Percentiles rank a stretch among this genome's conserved stretches.
phyloP scores from a whole-genome alignment of 2,113 vertebrate genomes.

The Noturus placidus region DNA sequence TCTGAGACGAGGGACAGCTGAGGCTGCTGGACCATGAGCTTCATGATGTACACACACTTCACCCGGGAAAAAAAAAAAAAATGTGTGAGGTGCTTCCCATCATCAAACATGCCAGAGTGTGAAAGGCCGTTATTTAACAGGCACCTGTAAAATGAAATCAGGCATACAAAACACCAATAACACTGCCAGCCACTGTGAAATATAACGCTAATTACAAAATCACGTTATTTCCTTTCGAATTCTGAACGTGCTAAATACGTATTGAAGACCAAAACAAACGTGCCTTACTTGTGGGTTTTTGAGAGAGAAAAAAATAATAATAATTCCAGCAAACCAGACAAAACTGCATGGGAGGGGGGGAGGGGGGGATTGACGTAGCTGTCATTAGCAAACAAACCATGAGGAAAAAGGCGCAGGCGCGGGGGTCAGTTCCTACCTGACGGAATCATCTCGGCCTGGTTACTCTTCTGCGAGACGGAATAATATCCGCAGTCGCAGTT shows the following conservation, averaged over 20 bases:
- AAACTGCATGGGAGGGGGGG: not conserved
- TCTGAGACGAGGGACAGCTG: conserved; percentile 35
- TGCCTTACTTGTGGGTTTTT: not conserved
- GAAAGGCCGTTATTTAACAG: conserved; percentile 56
- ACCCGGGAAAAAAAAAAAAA: not conserved
- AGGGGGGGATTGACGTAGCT: conserved; percentile 30
- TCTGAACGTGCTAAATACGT: conserved; percentile 10
- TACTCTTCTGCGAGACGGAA: conserved; percentile 38
- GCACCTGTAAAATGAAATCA: conserved; percentile 62
- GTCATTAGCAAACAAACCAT: conserved; percentile 45
- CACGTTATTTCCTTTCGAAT: conserved; percentile 30
- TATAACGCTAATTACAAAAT: conserved; percentile 48
- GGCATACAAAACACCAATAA: conserved; percentile 53
- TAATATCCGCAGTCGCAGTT: conserved; percentile 37
- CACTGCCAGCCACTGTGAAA: conserved; percentile 39
- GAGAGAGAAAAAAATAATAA: not conserved
- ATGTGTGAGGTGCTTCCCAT: conserved; percentile 33
- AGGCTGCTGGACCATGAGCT: conserved; percentile 31
- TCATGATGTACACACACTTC: not conserved
- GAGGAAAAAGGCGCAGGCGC: not conserved
- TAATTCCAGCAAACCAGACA: not conserved
- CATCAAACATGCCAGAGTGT: conserved; percentile 36
- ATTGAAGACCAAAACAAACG: conserved; percentile 32
- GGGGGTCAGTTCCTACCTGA: conserved; percentile 18
- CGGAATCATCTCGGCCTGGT: conserved; percentile 4